Percentiles rank a stretch among this genome's conserved stretches.
Evolutionary conservation across 2,888 invertebrate species (phyloP).

Genomic region (Pristionchus arcanus): DNA sequence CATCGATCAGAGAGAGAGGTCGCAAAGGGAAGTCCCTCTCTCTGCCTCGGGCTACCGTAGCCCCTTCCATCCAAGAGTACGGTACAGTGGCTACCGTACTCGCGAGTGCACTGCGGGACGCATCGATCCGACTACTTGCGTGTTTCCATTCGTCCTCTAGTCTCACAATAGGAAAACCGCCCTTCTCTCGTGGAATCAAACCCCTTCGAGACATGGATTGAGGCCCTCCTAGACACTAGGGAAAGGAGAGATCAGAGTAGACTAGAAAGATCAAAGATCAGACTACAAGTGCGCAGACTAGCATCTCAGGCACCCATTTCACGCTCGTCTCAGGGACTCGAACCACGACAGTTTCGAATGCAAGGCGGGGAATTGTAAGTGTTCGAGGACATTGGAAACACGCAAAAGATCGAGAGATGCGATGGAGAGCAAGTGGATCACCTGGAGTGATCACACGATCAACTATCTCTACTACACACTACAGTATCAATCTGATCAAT

Average conservation of each 20-base stretch:
- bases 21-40: not conserved
- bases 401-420: not conserved
- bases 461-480: not conserved
- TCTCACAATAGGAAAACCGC: not conserved
- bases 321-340: slow-evolving; percentile 16
- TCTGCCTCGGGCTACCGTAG: slow-evolving; percentile 20
- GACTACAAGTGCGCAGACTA: not conserved
- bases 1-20: not conserved
- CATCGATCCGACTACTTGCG: slow-evolving; percentile 5
- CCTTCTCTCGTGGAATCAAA: not conserved
- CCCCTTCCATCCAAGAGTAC: slow-evolving; percentile 11
- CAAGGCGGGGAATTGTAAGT: not conserved
- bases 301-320: slow-evolving; percentile 23
- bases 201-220: not conserved
- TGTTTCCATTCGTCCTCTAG: slow-evolving; percentile 13
- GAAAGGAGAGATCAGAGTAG: not conserved
- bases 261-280: slow-evolving; percentile 13
- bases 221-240: slow-evolving; percentile 28
- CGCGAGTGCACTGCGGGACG: slow-evolving; percentile 28
- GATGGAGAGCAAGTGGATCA: not conserved
- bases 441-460: slow-evolving; percentile 38
- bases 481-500: not conserved
- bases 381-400: not conserved
- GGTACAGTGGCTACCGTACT: slow-evolving; percentile 13
- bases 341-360: not conserved